phyloP scores from a whole-genome alignment of 2,888 invertebrate genomes.

The Nudaria mundana region DNA sequence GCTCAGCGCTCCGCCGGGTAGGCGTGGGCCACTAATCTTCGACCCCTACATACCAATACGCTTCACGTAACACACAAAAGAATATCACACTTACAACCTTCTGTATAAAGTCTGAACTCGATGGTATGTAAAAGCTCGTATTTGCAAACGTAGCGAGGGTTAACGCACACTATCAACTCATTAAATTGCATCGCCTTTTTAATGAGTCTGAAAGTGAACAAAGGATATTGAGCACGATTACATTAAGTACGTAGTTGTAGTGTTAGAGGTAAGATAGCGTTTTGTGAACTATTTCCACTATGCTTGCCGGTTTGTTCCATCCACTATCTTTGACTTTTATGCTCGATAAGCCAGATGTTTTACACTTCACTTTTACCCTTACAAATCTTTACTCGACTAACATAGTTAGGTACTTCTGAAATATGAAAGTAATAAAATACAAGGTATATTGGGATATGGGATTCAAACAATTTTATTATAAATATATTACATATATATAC shows the following conservation, averaged over 20 bases:
- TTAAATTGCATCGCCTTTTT: conserved; percentile 82
- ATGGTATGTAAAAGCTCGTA: conserved; percentile 35
- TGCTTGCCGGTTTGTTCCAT: conserved; percentile 39
- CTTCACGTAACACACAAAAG: conserved; percentile 30
- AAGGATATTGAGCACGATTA: conserved; percentile 80
- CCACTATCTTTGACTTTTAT: too few species aligned
- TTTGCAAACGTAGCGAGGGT: conserved; percentile 79
- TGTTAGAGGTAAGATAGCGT: conserved; percentile 56
- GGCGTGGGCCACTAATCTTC: conserved; percentile 81
- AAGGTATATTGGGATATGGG: too few species aligned
- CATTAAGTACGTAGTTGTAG: conserved; percentile 76
- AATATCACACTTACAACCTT: conserved; percentile 37
- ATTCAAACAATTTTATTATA: too few species aligned
- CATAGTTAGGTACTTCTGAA: too few species aligned
- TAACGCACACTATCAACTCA: conserved; percentile 81
- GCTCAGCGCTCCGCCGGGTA: conserved; percentile 78
- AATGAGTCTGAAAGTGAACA: conserved; percentile 82
- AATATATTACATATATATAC: too few species aligned
- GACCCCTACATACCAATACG: conserved; percentile 78
- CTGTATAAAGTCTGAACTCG: conserved; percentile 43
- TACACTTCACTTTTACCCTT: too few species aligned
- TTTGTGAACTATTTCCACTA: conserved; percentile 53
- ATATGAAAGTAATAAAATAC: too few species aligned
- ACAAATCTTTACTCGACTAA: too few species aligned
- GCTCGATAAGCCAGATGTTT: too few species aligned